Base-by-base conservation (phyloP, 2,888 invertebrate genomes). In the Labia minor region DNA sequence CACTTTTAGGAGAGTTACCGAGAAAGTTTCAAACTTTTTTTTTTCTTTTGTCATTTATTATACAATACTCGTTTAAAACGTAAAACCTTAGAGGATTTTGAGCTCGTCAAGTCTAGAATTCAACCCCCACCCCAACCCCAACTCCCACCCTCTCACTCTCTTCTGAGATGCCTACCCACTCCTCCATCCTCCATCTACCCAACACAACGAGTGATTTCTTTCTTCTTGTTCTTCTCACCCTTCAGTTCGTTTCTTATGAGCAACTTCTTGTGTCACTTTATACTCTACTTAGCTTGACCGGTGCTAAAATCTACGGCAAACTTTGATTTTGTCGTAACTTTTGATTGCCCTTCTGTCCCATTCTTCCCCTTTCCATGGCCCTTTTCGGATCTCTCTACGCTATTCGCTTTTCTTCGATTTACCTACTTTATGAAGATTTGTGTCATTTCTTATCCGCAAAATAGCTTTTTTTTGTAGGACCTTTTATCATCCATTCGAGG, bases 281-380 rank as follows among this genome's bases (percentile, higher is more conserved):
- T 49, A 49, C 49, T 4, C 49, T 8, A 49, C 49, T 49, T 16
- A 49, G 49, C 49, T 49, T 49, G 49, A 49, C 49, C 49, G 49
- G 49, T 49, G 49, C 49, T 49, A 49, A 49, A 49, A 49, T 49
- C 49, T 49, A 49, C 49, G 14, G 3, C 49, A 4, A 49, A 49
- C 49, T 49, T 49, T 49, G 49, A 49, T 49, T 49, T 49, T 49
- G 49, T 49, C 49, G 49, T 49, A 49, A 49, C 49, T 49, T 49
- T 49, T 49, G 49, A 49, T 49, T 49, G 49, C 49, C 49, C 16
- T 16, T 49, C 49, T 49, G n/a, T 26, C 26, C 8, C 8, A 26
- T 26, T 26, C 3, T 26, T 26, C 26, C 8, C 8, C 26, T 26
- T 8, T n/a, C n/a, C n/a, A n/a, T n/a, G n/a, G 26, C 26, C 26